These are phyloP conservation scores for Tapera naevia DNA, from an alignment of 2,797 vertebrate genomes.

Conservation along the genomic window DNA sequence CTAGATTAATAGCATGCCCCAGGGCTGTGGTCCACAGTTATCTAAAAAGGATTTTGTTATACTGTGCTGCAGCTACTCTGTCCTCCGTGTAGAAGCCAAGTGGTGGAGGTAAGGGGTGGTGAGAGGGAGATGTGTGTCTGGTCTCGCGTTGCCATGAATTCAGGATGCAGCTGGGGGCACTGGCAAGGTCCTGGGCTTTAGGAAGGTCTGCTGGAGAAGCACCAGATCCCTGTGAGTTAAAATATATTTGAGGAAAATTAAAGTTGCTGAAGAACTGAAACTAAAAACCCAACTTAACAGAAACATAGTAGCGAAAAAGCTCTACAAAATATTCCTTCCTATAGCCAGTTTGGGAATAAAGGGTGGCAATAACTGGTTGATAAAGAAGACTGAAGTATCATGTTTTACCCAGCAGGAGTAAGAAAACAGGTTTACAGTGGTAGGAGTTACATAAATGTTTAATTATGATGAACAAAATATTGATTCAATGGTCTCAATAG, in stretches of 20 bases:
- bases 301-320: neutral
- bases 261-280: neutral
- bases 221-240: neutral
- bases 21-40: neutral
- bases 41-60: neutral
- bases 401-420: slow-evolving; percentile 50
- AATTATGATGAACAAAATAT: slow-evolving; percentile 59
- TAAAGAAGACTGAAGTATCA: slow-evolving; percentile 26
- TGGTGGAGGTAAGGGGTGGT: neutral
- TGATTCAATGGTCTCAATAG: slow-evolving; percentile 30
- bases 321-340: neutral
- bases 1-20: neutral
- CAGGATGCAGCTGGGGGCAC: neutral
- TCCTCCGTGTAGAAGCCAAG: neutral
- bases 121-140: neutral
- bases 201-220: neutral
- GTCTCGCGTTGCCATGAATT: neutral
- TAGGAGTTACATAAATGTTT: slow-evolving; percentile 63
- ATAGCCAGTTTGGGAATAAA: slow-evolving; percentile 10
- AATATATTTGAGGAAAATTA: neutral
- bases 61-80: neutral
- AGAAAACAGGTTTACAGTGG: slow-evolving; percentile 44
- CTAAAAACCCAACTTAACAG: neutral
- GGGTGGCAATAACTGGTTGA: slow-evolving; percentile 27
- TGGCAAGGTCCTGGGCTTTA: neutral